Conservation (phyloP, 2,888 invertebrate species). For the Empis livida region DNA sequence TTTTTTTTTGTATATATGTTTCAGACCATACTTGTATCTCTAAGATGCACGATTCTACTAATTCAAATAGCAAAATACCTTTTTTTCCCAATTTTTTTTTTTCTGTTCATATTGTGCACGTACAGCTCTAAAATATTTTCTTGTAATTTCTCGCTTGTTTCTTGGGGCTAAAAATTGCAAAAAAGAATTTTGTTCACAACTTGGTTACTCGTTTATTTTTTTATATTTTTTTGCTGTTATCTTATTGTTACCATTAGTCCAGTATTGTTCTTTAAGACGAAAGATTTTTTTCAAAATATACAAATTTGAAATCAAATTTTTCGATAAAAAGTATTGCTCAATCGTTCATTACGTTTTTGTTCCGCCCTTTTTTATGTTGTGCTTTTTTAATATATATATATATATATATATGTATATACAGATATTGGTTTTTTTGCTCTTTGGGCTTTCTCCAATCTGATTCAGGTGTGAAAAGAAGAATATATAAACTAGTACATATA, state of each 20-base stretch:
- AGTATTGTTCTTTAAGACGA: constrained; percentile 12
- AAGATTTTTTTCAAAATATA: constrained; percentile 18
- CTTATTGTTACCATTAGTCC: background rate
- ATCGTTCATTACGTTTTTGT: constrained; percentile 1
- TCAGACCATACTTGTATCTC: too few species aligned
- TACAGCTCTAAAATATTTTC: constrained; percentile 1
- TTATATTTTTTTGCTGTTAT: too few species aligned
- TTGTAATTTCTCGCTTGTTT: constrained; percentile 8
- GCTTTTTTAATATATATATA: background rate
- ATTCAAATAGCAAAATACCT: too few species aligned
- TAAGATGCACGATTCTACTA: too few species aligned
- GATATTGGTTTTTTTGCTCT: constrained; percentile 2
- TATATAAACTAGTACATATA: background rate
- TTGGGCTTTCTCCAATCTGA: background rate
- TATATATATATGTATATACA: background rate
- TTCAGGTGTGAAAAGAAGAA: too few species aligned
- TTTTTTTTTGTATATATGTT: too few species aligned
- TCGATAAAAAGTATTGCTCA: constrained; percentile 1
- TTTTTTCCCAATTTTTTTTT: too few species aligned
- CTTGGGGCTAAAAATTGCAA: constrained; percentile 7
- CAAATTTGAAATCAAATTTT: background rate
- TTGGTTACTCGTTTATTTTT: background rate
- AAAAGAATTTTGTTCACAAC: constrained; percentile 7
- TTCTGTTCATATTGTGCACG: too few species aligned
- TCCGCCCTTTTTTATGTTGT: background rate